Base-by-base conservation (phyloP, 2,888 invertebrate genomes). In the Drosophila greeni region DNA sequence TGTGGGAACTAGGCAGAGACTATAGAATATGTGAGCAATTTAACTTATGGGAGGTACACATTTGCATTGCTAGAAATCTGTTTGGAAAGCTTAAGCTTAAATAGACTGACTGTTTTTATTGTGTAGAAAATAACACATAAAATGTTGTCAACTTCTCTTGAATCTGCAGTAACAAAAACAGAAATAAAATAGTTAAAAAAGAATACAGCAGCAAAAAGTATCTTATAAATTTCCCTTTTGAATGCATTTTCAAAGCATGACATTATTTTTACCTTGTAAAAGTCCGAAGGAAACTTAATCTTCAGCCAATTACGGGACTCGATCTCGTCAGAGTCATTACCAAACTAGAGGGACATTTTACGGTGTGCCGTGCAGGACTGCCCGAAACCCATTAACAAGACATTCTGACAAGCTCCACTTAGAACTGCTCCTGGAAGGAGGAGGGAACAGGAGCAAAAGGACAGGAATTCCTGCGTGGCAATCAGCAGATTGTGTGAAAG, bases 391-490 rank as follows among this genome's bases (percentile, higher is more conserved):
- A 39, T 62, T 66, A 66, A 43, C 62, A 37, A 47, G 43, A 18
- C 39, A 33, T 40, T 57, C 74, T 66, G 76, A 74, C 76, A 67
- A 72, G 59, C 48, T 66, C 52, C 31, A 58, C 40, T 53, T 36
- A 43, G 14, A 39, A 36, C 55, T 24, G 42, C 31, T 45, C 8
- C 9, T 29, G 12, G 18, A 3, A 2, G 9, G 16, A 0, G 1
- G 8, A 20, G 16, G 33, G 29, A 29, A 61, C 39, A 26, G 31
- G 11, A 5, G 40, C 16, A 12, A n/a, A 34, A 26, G 56, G 33
- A 58, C 42, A 77, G 81, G 70, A 78, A 73, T 80, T 78, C 78
- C 78, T 68, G 75, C 54, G 64, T 45, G 73, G 75, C 78, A 77
- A 80, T 78, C 81, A 75, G 72, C 62, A 70, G 62, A 67, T 54